A percentile compares a stretch with the other conserved stretches of the same genome.
Evolutionary conservation across 2,888 invertebrate species (phyloP).

Genomic region (Erpobdella octoculata): DNA sequence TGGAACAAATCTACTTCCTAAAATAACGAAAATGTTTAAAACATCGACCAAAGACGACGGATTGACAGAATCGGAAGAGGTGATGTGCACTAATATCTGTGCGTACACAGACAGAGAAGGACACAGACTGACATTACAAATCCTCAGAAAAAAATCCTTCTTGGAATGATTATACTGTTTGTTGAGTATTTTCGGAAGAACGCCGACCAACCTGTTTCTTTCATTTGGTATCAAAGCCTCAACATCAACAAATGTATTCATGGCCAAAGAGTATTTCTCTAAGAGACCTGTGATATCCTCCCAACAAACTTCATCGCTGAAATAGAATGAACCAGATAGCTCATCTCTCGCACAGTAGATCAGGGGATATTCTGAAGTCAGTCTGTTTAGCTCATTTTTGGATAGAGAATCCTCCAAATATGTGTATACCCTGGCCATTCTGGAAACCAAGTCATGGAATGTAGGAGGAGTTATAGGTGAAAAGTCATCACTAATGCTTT

Average conservation of each 20-base stretch:
- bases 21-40: background rate
- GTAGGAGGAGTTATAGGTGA: too few species aligned
- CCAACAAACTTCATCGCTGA: constrained; percentile 44
- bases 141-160: constrained; percentile 8
- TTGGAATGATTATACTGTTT: background rate
- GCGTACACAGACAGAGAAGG: background rate
- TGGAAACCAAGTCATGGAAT: too few species aligned
- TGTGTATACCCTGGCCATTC: constrained; percentile 44
- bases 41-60: background rate
- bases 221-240: background rate
- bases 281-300: constrained; percentile 45
- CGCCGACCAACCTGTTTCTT: too few species aligned
- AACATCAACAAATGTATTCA: background rate
- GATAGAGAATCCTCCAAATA: constrained; percentile 42
- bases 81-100: constrained; percentile 5
- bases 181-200: background rate
- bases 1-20: too few species aligned
- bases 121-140: background rate
- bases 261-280: constrained; percentile 39
- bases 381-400: constrained; percentile 40
- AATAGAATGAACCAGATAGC: constrained; percentile 14
- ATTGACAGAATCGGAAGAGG: background rate
- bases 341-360: constrained; percentile 42
- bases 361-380: constrained; percentile 42
- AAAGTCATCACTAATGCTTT: constrained; percentile 38